Conservation (phyloP, 2,113 vertebrate genomes). For the Sebastes fasciatus region DNA sequence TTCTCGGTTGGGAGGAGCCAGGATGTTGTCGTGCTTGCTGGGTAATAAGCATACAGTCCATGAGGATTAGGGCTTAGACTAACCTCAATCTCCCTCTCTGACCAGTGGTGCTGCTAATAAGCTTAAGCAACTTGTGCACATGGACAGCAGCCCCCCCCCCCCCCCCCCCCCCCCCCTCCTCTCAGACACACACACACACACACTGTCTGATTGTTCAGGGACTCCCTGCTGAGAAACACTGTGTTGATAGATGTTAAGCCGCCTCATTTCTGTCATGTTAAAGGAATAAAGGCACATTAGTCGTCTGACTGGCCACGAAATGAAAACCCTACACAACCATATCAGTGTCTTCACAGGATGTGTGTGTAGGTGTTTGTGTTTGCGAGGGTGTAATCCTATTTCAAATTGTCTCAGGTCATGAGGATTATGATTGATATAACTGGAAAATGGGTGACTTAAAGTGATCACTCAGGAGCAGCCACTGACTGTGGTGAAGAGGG, state of each 20-base stretch:
- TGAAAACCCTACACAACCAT: neutral
- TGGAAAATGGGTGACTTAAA: slow-evolving; percentile 30
- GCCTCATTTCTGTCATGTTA: slow-evolving; percentile 20
- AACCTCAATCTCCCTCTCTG: slow-evolving; percentile 78
- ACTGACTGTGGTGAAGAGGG: neutral
- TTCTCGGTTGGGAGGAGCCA: slow-evolving; percentile 51
- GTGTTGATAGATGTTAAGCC: slow-evolving; percentile 12
- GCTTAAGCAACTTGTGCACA: slow-evolving; percentile 74
- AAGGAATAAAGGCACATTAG: neutral
- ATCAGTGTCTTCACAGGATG: neutral
- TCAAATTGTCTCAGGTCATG: slow-evolving; percentile 41
- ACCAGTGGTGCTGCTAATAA: slow-evolving; percentile 72
- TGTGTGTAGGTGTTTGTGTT: slow-evolving; percentile 2
- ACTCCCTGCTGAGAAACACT: slow-evolving; percentile 12
- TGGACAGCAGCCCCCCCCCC: slow-evolving; percentile 48
- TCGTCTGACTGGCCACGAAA: neutral
- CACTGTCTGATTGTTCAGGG: neutral
- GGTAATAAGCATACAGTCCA: slow-evolving; percentile 71
- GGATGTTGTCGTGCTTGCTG: slow-evolving; percentile 53
- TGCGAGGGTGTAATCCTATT: slow-evolving; percentile 53
- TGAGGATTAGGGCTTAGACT: slow-evolving; percentile 77
- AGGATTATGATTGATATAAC: slow-evolving; percentile 59
- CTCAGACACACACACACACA: slow-evolving; percentile 8
- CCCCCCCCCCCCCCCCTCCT: slow-evolving; percentile 31
- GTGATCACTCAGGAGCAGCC: neutral